A percentile compares a stretch with the other conserved stretches of the same genome.
phyloP scores from a whole-genome alignment of 1,140 invertebrate genomes.

The Penaeus indicus region DNA sequence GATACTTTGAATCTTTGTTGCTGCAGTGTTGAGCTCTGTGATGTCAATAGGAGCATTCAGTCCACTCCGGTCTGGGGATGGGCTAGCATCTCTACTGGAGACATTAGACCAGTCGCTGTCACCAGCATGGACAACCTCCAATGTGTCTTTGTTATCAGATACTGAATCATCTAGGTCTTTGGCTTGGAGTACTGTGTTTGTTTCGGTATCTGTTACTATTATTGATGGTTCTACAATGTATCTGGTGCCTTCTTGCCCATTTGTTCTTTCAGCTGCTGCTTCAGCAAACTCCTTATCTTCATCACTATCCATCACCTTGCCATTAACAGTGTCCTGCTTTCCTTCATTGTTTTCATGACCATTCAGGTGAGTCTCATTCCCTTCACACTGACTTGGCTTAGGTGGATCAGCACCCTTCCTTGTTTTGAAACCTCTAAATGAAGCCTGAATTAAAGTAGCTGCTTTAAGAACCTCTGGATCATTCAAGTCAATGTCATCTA shows the following conservation, averaged over 20 bases:
- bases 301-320: not conserved
- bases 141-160: not conserved
- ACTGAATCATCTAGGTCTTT: not conserved
- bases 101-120: conserved; percentile 9
- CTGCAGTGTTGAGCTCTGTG: not conserved
- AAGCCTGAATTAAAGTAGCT: conserved; percentile 35
- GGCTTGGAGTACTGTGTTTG: not conserved
- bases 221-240: not conserved
- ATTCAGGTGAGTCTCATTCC: too few species aligned
- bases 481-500: not conserved
- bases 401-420: not conserved
- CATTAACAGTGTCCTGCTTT: not conserved
- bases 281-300: not conserved
- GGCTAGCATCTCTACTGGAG: conserved; percentile 5
- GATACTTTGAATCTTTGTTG: not conserved
- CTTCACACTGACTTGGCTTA: not conserved
- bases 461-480: conserved; percentile 15
- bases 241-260: not conserved
- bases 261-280: not conserved
- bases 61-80: not conserved
- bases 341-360: not conserved
- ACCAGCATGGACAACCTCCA: not conserved
- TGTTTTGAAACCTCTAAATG: conserved; percentile 25
- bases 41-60: not conserved
- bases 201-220: not conserved